Evolutionary conservation across 2,797 vertebrate genomes (phyloP), one percentile per base, ranked within the genome.

Genomic region (Catharus ustulatus): DNA sequence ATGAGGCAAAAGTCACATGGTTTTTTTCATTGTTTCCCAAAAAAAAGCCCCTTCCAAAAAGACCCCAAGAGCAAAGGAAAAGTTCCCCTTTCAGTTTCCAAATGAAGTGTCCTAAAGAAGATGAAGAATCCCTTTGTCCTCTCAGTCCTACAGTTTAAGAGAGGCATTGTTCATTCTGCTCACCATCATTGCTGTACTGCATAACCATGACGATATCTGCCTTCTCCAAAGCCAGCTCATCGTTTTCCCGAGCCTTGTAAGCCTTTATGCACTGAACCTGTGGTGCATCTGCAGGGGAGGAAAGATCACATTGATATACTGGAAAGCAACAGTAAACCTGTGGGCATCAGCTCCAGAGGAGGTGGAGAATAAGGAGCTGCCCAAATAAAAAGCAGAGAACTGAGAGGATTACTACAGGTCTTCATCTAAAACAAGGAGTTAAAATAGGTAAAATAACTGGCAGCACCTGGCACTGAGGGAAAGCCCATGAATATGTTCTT

Each of bases 221-320:
- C 97, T 99, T 99, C 96, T 99, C 99, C 82, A 99, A 96, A 4
- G 98, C 98, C 91, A 99, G 77, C 94, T 99, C 99, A 59, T 99
- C 99, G 0, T 99, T 99, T 96, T 99, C 99, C 72, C 99, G 98
- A 51, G 98, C 98, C 61, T 98, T 97, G 96, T 98, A 98, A 6
- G 98, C 98, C 91, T 98, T 98, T 63, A 99, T 98, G 92, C 99
- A 99, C 94, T 99, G 99, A 97, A 99, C 99, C 95, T 99, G 99
- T 26, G 92, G 77, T 57, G 91, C 76, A 71, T 88, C 99, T 99
- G 87, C 45, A 93, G 61, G 58, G 29, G 15, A n/a, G n/a, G 43
- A 90, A 77, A 84, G 38, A 82, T 48, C 45, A 84, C 2, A 59
- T 34, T 29, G 13, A 12, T 63, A 46, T 3, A 63, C 3, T 4